These are phyloP conservation scores for Mesorhabditis spiculigera DNA, from an alignment of 2,888 invertebrate species.

Conservation along the genomic window DNA sequence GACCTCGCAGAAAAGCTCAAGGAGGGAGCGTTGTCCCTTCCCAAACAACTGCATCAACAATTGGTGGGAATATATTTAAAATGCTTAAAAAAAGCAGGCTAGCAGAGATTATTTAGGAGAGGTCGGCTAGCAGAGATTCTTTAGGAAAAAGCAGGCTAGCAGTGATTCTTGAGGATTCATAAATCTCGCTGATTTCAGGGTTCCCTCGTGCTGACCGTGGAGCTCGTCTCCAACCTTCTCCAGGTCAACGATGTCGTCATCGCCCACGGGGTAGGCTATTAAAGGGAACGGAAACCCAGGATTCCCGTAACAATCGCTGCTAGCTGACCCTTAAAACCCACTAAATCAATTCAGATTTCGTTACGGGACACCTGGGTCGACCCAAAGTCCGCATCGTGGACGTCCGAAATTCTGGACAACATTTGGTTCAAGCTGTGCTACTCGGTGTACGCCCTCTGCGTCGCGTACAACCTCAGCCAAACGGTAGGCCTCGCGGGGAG, in stretches of 20 bases:
- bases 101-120: background rate
- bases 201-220: background rate
- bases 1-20: background rate
- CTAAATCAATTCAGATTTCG: background rate
- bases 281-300: background rate
- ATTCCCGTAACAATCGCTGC: background rate
- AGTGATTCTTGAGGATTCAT: background rate
- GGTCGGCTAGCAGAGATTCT: background rate
- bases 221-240: background rate
- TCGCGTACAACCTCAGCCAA: background rate
- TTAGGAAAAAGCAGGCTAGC: slow-evolving; percentile 1
- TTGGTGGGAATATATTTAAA: background rate
- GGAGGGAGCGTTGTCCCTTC: background rate
- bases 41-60: background rate
- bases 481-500: background rate
- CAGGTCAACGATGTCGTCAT: slow-evolving; percentile 1
- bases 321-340: background rate
- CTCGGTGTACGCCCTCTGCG: background rate
- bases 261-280: background rate
- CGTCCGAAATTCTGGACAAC: background rate
- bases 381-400: background rate
- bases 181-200: background rate
- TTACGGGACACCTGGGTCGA: background rate
- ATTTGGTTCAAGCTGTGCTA: slow-evolving; percentile 4
- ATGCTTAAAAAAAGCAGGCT: background rate